Conservation (phyloP, 2,113 vertebrate genomes). For the Pseudois nayaur region DNA sequence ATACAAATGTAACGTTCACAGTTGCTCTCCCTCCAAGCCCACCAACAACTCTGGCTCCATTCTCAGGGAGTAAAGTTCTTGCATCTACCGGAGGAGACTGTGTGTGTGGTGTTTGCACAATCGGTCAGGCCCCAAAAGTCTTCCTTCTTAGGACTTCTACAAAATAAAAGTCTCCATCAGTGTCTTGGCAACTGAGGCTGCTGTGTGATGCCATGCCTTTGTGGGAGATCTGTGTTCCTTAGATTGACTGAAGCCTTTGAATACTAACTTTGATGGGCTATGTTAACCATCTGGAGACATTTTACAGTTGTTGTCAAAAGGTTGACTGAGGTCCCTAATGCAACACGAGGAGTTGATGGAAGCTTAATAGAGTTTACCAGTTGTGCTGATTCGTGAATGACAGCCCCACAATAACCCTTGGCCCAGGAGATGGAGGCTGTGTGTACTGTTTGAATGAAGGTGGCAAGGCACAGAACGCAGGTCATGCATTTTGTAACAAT, state of each 20-base stretch:
- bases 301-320: constrained; percentile 63
- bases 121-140: neutral
- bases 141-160: neutral
- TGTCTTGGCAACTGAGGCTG: neutral
- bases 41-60: neutral
- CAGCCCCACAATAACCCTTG: constrained; percentile 42
- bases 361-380: constrained; percentile 63
- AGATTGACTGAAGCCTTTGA: constrained; percentile 45
- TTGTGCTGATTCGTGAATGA: constrained; percentile 57
- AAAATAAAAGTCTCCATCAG: constrained; percentile 12
- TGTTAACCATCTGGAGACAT: constrained; percentile 66
- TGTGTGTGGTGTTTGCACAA: neutral
- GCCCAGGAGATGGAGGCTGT: constrained; percentile 30
- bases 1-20: neutral
- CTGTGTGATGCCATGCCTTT: neutral
- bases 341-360: constrained; percentile 57
- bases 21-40: neutral
- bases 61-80: neutral
- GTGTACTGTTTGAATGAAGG: constrained; percentile 44
- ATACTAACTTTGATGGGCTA: constrained; percentile 53
- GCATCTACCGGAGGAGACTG: neutral
- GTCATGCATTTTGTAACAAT: constrained; percentile 12
- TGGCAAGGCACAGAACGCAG: neutral
- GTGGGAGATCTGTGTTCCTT: constrained; percentile 24
- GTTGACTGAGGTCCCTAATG: constrained; percentile 60